Evolutionary conservation across 2,113 vertebrate genomes (phyloP), one percentile per base, ranked within the genome.

Genomic region (Octodon degus): DNA sequence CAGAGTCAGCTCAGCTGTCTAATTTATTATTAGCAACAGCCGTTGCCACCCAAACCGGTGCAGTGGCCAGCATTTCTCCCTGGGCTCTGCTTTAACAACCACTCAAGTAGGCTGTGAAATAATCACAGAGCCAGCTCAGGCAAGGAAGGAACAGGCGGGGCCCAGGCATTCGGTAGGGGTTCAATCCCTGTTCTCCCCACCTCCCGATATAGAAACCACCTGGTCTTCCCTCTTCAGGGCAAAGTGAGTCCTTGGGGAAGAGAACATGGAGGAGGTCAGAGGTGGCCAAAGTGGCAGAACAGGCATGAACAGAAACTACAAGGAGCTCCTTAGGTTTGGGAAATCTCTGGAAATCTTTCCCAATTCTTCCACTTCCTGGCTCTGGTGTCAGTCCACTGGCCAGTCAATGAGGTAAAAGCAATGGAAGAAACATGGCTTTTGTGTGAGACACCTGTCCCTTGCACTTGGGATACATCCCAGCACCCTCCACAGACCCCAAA

Each of bases 11-110:
- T 93, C 96, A 96, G 90, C 93, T 90, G 82, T 90, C 95, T 90
- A 24, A 92, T 90, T 93, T 97, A 97, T 97, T 96, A 96, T 97
- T 95, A 97, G 97, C 86, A 93, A 63, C 95, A 84, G 77, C 89
- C 32, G 12, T 32, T 93, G 86, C 83, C 95, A 93, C 96, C 93
- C 92, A 88, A 89, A 79, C 82, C 81, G 4, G 62, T 50, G 53
- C 27, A 1, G 30, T 0, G 4, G 89, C 95, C 97, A 93, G 96
- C 20, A 5, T 32, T 62, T 65, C 76, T 88, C 76, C 86, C 6
- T 5, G 67, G 90, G 81, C 92, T 77, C 93, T 63, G 32, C 83
- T 58, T 63, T 93, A 89, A 55, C 70, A 95, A 76, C 43, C 60
- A 70, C 50, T 90, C 86, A n/a, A 93, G 34, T 47, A 89, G 85